A percentile compares a stretch with the other conserved stretches of the same genome.
These are phyloP conservation scores for Aphaenogaster ashmeadi DNA, from an alignment of 1,140 invertebrate species.

Conservation along the genomic window DNA sequence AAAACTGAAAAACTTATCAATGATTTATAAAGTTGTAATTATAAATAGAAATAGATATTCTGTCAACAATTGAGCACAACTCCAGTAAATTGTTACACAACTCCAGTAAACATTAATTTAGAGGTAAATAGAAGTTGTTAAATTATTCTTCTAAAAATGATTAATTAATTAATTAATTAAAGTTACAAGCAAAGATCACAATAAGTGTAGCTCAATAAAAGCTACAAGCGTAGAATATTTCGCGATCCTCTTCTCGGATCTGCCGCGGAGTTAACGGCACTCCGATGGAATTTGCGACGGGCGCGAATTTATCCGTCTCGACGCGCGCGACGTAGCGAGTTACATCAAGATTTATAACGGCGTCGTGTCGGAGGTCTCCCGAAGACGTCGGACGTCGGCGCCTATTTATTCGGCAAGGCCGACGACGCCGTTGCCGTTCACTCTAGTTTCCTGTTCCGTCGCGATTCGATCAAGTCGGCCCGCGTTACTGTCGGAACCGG, in stretches of 20 bases:
- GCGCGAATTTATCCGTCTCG: conserved; percentile 58
- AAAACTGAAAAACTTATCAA: background rate
- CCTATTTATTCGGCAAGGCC: conserved; percentile 65
- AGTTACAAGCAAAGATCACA: background rate
- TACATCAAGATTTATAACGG: conserved; percentile 62
- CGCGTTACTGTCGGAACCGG: conserved; percentile 66
- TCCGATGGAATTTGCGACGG: conserved; percentile 29
- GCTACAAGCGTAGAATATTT: background rate
- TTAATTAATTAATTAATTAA: background rate
- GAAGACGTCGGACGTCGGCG: conserved; percentile 64
- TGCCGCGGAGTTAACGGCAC: background rate
- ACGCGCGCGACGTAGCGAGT: conserved; percentile 53
- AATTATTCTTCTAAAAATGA: background rate
- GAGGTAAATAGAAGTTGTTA: background rate
- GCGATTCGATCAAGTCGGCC: conserved; percentile 73
- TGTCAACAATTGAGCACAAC: background rate
- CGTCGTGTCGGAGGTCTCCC: conserved; percentile 38
- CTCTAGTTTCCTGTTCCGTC: conserved; percentile 73
- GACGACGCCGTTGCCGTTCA: conserved; percentile 30
- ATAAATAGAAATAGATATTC: background rate
- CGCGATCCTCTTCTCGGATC: background rate
- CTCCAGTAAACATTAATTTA: background rate
- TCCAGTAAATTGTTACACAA: background rate
- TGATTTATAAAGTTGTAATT: background rate
- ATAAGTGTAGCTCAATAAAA: background rate